phyloP scores from a whole-genome alignment of 2,113 vertebrate species.

The Guaruba guarouba region DNA sequence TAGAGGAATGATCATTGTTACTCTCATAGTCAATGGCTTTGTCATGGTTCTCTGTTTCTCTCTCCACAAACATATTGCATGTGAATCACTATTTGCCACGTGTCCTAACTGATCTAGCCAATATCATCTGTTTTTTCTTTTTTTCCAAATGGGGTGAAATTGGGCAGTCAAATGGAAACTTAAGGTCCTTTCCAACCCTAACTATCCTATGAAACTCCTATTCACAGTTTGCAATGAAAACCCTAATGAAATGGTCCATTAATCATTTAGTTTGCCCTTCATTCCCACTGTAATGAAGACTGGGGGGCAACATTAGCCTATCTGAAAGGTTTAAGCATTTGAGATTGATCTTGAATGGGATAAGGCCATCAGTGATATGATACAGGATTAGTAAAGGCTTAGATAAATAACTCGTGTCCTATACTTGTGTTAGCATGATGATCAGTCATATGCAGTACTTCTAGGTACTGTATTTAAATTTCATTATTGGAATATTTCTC shows the following conservation, averaged over 20 bases:
- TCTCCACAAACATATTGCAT: not conserved
- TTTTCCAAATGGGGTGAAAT: constrained; percentile 8
- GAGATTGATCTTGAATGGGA: not conserved
- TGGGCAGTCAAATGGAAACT: constrained; percentile 22
- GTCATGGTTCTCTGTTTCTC: not conserved
- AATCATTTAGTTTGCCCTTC: constrained; percentile 35
- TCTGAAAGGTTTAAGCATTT: constrained; percentile 16
- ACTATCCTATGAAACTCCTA: not conserved
- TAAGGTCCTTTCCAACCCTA: not conserved
- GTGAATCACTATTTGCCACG: not conserved
- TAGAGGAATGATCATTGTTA: not conserved
- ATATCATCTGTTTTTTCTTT: not conserved
- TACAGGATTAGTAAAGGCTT: not conserved
- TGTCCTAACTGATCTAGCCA: not conserved
- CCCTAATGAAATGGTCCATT: constrained; percentile 37
- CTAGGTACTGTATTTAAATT: not conserved
- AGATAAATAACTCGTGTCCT: not conserved
- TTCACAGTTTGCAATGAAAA: not conserved
- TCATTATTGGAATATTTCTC: not conserved
- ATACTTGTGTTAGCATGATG: not conserved
- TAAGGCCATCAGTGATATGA: not conserved
- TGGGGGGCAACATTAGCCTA: not conserved
- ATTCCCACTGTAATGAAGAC: constrained; percentile 21
- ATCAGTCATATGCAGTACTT: not conserved
- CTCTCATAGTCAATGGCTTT: not conserved